Evolutionary conservation across 1,140 invertebrate species (phyloP), one percentile per base, ranked within the genome.

Genomic region (Leguminivora glycinivorella): DNA sequence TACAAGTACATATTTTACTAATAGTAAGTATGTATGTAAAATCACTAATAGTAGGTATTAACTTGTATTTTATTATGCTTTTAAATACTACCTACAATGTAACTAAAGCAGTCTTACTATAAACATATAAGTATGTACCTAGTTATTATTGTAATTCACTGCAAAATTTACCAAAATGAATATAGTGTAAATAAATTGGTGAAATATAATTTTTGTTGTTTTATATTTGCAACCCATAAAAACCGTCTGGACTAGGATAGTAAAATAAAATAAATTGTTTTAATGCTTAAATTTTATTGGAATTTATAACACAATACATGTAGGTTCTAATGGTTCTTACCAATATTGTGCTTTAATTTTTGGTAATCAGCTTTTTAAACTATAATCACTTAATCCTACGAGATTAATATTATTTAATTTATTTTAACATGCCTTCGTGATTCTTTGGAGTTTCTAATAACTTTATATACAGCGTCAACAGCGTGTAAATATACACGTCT

Each of bases 351-450:
- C 34, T 52, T 67, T 74, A 74, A 67, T 79, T 77, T 83, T 83
- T 83, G 82, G 82, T 80, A 75, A 71, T 74, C 74, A 79, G 82
- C 82, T 80, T 75, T 77, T 79, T 75, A 68, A 69, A 60, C 71
- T 69, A 71, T 19, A 29, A 58, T 4, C 22, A 19, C 29, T 69
- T 58, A 70, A 70, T 25, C 17, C 38, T 66, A 22, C 17, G 31
- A 60, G 66, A 70, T 69, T 74, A 73, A 70, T 31, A n/a, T 22
- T 52, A 47, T 0, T 17, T n/a, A 1, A 60, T 14, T 10, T 60
- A 25, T 31, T 12, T 60, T 12, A 56, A 56, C 56, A 47, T 47
- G 10, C 56, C 29, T 26, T 24, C 12, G 25, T 14, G 56, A 26
- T 29, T 60, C 56, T 60, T 63, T 31, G 58, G 26, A 29, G 14